Conservation (phyloP, 23 tunicate species). For the Halocynthia roretzi region DNA sequence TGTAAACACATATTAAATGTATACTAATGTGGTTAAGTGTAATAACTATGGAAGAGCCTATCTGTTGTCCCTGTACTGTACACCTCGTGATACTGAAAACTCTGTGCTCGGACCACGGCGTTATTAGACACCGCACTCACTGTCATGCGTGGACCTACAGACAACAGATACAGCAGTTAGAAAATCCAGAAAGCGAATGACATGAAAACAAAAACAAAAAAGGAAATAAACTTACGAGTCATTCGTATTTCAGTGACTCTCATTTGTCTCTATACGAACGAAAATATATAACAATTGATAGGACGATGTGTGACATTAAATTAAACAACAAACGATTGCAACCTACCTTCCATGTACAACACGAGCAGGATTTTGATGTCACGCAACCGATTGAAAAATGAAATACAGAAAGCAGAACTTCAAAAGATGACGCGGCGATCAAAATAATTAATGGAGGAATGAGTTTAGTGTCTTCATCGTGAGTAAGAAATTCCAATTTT, state of each 20-base stretch:
- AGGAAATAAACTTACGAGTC: slow-evolving; percentile 3
- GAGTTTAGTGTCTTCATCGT: slow-evolving; percentile 27
- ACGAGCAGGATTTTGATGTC: slow-evolving; percentile 1
- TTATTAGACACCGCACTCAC: slow-evolving; percentile 8
- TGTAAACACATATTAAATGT: too few relatives aligned
- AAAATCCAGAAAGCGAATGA: neutral
- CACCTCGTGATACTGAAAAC: slow-evolving; percentile 21
- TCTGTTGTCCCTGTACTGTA: slow-evolving; percentile 16
- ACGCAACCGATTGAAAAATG: slow-evolving; percentile 9
- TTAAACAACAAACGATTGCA: neutral
- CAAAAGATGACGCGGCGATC: slow-evolving; percentile 19
- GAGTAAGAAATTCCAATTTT: neutral
- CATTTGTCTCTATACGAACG: slow-evolving; percentile 2
- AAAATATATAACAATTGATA: neutral
- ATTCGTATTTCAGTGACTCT: slow-evolving; percentile 23
- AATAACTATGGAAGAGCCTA: too few relatives aligned
- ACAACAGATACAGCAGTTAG: neutral
- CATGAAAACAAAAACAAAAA: neutral
- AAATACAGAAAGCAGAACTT: neutral
- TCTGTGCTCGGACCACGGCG: slow-evolving; percentile 17
- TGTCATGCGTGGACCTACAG: slow-evolving; percentile 10
- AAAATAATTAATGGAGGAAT: slow-evolving; percentile 22
- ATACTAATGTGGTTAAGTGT: too few relatives aligned
- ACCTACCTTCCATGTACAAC: slow-evolving; percentile 15
- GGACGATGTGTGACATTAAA: neutral